Evolutionary conservation across 2,888 invertebrate species (phyloP).

Genomic region (Diachrysia chrysitis): DNA sequence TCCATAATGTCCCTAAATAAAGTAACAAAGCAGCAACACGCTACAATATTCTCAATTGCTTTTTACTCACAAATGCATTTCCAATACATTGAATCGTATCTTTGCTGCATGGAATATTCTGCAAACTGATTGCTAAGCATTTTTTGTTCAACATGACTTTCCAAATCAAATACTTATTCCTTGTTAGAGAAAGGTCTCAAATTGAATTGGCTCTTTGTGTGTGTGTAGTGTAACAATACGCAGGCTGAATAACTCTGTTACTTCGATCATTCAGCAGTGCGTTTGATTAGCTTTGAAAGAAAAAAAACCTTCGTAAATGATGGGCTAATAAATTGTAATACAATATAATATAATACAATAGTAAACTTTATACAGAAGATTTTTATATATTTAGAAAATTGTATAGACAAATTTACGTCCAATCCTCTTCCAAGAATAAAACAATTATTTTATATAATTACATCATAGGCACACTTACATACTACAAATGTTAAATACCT

Average conservation of each 20-base stretch:
- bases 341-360: no score
- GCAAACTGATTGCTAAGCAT: constrained; percentile 21
- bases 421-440: no score
- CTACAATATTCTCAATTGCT: constrained; percentile 2
- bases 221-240: no score
- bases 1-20: neutral
- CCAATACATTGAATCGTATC: constrained; percentile 1
- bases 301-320: no score
- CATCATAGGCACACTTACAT: neutral
- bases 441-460: no score
- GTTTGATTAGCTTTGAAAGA: no score
- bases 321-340: no score
- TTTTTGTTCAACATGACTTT: constrained; percentile 34
- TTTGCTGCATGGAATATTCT: constrained; percentile 25
- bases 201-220: constrained; percentile 54
- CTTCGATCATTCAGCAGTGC: constrained; percentile 25
- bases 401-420: no score
- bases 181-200: constrained; percentile 60
- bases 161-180: constrained; percentile 64
- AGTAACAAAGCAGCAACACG: neutral
- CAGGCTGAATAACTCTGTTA: constrained; percentile 28
- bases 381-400: no score
- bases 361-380: no score
- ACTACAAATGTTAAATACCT: neutral
- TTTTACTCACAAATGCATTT: constrained; percentile 9